Evolutionary conservation across 2,888 invertebrate species (phyloP), one percentile per base, ranked within the genome.

Genomic region (Xiphydria camelus): DNA sequence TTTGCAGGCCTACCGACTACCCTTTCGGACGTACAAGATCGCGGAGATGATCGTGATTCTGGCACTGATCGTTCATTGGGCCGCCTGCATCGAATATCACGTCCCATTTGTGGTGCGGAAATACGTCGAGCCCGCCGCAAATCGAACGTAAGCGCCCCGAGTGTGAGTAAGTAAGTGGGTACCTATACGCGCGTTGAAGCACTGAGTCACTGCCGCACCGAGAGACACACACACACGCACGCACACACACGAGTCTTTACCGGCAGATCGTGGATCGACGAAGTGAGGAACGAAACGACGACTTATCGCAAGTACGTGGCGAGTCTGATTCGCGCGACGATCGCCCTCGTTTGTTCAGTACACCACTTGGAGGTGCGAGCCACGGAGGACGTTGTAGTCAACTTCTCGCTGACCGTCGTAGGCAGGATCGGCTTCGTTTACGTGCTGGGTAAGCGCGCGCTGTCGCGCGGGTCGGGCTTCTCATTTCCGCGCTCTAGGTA

Each of bases 11-110:
- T 67, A 68, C 31, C 50, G 58, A 33, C 35, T 68, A 5, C 57
- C 59, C 2, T 64, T 66, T 31, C 62, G 61, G 20, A 39, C 32
- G 3, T 53, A 60, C 20, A 70, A 67, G 47, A 50, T 68, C 2
- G 21, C 65, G 0, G 61, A 69, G 47, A 53, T 69, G 33, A 18
- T 39, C 7, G 41, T 60, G 2, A 50, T 68, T 3, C 34, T 63
- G 3, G 34, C 59, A 2, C 26, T 68, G 6, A 51, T 34, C 9
- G 35, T 72, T 9, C 73, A 73, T 14, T 76, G 75, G 75, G 55
- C 64, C 0, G 64, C 71, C 1, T 75, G 75, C 47, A 35, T 72
- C 4, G 66, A 73, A 29, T 68, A 70, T 38, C 71, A 64, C 39
- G 49, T 75, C 2, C 68, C 71, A 1, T 42, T 57, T 4, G 34